A percentile compares a stretch with the other conserved stretches of the same genome.
Conservation (phyloP, 2,888 invertebrate species). For the Phortica okadai region DNA sequence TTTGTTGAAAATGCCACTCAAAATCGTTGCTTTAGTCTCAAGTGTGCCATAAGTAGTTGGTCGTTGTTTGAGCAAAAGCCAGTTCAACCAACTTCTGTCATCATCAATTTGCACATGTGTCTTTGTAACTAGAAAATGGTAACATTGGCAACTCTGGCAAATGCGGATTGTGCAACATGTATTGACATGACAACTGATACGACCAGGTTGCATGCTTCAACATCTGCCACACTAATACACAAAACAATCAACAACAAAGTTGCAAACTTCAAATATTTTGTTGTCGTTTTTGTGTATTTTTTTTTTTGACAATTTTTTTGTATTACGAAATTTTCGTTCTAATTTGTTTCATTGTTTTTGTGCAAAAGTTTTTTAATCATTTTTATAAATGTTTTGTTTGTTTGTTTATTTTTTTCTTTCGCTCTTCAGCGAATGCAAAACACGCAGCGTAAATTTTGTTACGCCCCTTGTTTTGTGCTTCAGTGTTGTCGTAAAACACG, state of each 20-base stretch:
- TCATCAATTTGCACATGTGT: background rate
- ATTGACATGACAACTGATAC: background rate
- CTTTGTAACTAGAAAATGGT: background rate
- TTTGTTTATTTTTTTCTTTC: slow-evolving; percentile 6
- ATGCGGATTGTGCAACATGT: background rate
- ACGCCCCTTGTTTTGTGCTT: slow-evolving; percentile 51
- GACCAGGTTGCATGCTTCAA: background rate
- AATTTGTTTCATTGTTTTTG: slow-evolving; percentile 61
- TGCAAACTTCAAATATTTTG: slow-evolving; percentile 19
- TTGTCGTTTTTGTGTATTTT: slow-evolving; percentile 14
- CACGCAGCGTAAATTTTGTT: slow-evolving; percentile 34
- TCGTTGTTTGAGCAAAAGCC: background rate
- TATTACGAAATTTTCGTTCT: slow-evolving; percentile 51
- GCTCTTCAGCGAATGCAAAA: slow-evolving; percentile 31
- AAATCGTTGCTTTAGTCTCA: background rate
- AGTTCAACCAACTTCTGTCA: background rate
- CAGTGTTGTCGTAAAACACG: background rate
- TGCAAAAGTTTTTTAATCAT: slow-evolving; percentile 68
- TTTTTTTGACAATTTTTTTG: slow-evolving; percentile 39
- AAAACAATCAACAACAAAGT: slow-evolving; percentile 17
- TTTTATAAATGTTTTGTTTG: slow-evolving; percentile 55
- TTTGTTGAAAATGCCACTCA: background rate
- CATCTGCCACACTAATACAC: background rate
- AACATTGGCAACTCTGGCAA: slow-evolving; percentile 8
- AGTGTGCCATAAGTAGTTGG: background rate